Conservation (phyloP, 2,888 invertebrate species). For the Caradrina clavipalpis region DNA sequence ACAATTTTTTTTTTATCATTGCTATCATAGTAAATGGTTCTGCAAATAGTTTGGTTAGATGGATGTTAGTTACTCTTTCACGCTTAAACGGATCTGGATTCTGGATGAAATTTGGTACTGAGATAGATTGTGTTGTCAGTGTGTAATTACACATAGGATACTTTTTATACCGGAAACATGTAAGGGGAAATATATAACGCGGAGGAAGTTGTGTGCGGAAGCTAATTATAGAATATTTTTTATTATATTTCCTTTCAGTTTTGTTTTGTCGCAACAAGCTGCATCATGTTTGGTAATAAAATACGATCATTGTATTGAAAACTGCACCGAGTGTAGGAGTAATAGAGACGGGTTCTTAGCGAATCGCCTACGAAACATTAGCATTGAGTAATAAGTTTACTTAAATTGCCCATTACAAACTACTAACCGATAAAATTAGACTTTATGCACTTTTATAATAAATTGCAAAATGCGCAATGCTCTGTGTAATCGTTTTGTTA, state of each 20-base stretch:
- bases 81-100: too few relatives aligned
- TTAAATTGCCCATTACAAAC: slow-evolving; percentile 25
- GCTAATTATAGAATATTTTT: background rate
- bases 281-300: slow-evolving; percentile 18
- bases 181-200: too few relatives aligned
- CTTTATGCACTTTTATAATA: slow-evolving; percentile 17
- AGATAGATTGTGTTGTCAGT: too few relatives aligned
- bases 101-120: too few relatives aligned
- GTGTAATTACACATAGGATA: too few relatives aligned
- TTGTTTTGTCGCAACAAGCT: background rate
- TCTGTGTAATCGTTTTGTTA: slow-evolving; percentile 10
- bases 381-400: slow-evolving; percentile 39
- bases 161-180: too few relatives aligned
- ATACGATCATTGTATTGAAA: slow-evolving; percentile 27
- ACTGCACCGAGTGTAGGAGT: slow-evolving; percentile 45
- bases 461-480: slow-evolving; percentile 12
- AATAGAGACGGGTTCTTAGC: slow-evolving; percentile 31
- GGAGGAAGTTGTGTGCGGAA: too few relatives aligned
- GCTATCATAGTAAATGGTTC: background rate
- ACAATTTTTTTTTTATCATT: background rate
- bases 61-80: too few relatives aligned
- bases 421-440: slow-evolving; percentile 13
- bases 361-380: slow-evolving; percentile 38
- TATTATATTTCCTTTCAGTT: background rate
- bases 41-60: too few relatives aligned